A percentile compares a stretch with the other conserved stretches of the same genome.
These are phyloP conservation scores for Neoseiulus cucumeris DNA, from an alignment of 1,140 invertebrate species.

Conservation along the genomic window DNA sequence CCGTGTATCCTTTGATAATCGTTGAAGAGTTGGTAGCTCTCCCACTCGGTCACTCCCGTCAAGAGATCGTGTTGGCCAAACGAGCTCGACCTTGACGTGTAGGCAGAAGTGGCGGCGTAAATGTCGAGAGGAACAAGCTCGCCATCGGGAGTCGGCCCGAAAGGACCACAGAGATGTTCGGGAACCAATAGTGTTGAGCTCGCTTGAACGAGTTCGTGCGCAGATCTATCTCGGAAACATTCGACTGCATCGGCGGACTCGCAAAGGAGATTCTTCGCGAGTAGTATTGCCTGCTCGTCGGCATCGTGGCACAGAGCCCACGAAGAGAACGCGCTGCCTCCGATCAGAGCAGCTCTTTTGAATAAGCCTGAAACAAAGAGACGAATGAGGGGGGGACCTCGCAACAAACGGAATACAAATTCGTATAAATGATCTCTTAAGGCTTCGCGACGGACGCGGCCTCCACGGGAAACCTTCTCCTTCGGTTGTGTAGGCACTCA, in stretches of 20 bases:
- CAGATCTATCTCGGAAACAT: neutral
- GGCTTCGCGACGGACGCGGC: too few relatives aligned
- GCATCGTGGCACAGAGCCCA: neutral
- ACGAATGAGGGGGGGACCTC: too few relatives aligned
- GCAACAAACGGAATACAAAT: too few relatives aligned
- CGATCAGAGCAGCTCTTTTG: neutral
- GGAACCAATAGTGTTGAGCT: neutral
- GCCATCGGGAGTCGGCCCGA: neutral
- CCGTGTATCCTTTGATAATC: neutral
- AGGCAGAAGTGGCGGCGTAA: neutral
- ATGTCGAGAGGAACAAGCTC: neutral
- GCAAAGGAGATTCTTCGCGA: neutral
- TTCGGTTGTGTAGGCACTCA: too few relatives aligned
- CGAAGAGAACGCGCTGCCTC: neutral
- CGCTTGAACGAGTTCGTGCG: neutral
- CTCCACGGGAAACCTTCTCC: too few relatives aligned
- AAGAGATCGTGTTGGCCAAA: neutral
- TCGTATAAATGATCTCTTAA: too few relatives aligned
- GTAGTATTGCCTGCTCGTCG: neutral
- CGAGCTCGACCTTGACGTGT: neutral
- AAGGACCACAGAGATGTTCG: neutral
- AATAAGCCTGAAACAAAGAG: neutral
- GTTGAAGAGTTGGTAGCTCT: neutral
- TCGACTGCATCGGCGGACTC: neutral
- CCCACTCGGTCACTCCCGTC: neutral